Evolutionary conservation across 2,797 vertebrate genomes (phyloP).

Genomic region (Acipenser ruthenus): DNA sequence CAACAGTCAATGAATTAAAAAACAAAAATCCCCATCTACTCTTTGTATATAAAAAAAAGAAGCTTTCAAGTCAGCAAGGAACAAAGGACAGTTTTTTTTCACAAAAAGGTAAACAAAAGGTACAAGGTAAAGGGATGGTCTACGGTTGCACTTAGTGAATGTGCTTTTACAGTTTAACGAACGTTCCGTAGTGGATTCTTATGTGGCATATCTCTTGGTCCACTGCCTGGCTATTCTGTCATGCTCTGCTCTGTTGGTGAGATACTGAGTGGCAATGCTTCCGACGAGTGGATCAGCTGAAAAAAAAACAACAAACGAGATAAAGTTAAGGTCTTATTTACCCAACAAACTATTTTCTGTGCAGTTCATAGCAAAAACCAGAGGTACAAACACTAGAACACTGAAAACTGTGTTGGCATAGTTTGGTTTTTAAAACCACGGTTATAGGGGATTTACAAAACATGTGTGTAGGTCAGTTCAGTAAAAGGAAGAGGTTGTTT

Average conservation of each 20-base stretch:
- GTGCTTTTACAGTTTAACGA: constrained; percentile 85
- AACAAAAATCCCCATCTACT: constrained; percentile 83
- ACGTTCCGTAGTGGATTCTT: constrained; percentile 48
- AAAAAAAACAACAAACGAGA: background rate
- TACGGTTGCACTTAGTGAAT: constrained; percentile 92
- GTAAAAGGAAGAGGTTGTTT: no score
- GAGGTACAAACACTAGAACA: no score
- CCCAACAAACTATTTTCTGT: no score
- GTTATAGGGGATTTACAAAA: no score
- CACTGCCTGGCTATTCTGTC: constrained; percentile 33
- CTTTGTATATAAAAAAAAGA: constrained; percentile 71
- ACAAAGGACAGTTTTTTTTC: constrained; percentile 66
- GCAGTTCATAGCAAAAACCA: no score
- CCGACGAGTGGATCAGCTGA: constrained; percentile 71
- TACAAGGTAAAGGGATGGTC: constrained; percentile 49
- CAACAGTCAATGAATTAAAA: constrained; percentile 89
- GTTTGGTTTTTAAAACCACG: no score
- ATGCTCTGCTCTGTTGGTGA: constrained; percentile 74
- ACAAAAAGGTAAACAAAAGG: constrained; percentile 78
- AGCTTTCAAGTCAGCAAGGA: constrained; percentile 90
- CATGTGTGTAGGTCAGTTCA: no score
- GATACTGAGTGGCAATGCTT: constrained; percentile 73
- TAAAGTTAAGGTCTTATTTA: no score
- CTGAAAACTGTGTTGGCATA: no score
- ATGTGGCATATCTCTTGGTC: constrained; percentile 52